Percentiles rank a stretch among this genome's conserved stretches.
Evolutionary conservation across 2,888 invertebrate species (phyloP).

Genomic region (Pterobdella sp.): DNA sequence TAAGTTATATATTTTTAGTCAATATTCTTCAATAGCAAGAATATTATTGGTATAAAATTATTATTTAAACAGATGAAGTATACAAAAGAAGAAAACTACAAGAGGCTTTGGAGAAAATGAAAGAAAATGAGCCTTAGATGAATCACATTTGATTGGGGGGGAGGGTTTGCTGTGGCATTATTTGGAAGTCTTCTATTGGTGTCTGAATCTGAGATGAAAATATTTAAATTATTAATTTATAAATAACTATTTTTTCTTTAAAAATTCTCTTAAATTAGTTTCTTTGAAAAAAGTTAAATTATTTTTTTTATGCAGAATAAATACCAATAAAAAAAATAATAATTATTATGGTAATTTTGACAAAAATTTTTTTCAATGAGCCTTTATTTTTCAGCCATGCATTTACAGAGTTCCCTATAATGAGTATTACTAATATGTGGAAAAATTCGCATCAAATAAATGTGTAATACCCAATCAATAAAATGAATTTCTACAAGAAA

Average conservation of each 20-base stretch:
- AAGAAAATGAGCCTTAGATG: not conserved
- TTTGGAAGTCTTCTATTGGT: not conserved
- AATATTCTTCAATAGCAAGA: too few relatives aligned
- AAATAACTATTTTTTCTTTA: not conserved
- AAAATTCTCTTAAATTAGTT: not conserved
- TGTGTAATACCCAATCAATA: too few relatives aligned
- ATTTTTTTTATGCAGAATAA: too few relatives aligned
- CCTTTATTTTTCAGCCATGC: not conserved
- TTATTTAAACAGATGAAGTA: constrained; percentile 8
- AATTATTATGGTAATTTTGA: too few relatives aligned
- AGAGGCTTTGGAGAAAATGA: not conserved
- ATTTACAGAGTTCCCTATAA: too few relatives aligned
- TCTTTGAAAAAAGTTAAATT: not conserved
- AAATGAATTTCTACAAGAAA: not conserved
- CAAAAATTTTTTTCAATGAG: not conserved
- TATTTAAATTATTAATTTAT: not conserved
- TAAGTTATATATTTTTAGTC: not conserved
- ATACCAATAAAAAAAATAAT: too few relatives aligned
- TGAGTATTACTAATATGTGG: too few relatives aligned
- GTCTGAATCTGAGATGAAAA: not conserved
- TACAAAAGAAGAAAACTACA: not conserved
- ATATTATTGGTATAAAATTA: too few relatives aligned
- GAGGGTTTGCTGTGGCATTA: too few relatives aligned
- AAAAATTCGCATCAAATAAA: too few relatives aligned
- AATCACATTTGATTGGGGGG: too few relatives aligned